Base-by-base conservation (phyloP, 1,140 invertebrate species). In the Bilobella aurantiaca region DNA sequence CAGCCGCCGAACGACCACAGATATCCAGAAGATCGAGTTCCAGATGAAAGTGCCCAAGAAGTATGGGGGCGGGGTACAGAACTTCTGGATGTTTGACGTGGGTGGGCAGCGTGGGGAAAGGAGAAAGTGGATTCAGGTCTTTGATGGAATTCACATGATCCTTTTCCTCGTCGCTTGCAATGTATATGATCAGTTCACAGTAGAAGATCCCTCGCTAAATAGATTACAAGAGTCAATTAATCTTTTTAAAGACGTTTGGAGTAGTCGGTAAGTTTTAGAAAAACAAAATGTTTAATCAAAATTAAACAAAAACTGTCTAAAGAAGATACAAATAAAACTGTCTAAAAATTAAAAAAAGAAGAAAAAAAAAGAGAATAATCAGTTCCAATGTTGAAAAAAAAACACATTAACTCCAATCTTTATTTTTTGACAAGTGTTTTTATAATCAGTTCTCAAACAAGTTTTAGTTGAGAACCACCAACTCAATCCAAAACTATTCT, bases 51-150 rank as follows among this genome's bases (percentile, higher is more conserved):
- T 87, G 14, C 85, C 85, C 3, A 83, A 81, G 74, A 80, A 81
- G 58, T 83, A 85, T 78, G 85, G 85, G 1, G 84, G 84, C 12
- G 84, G 84, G 1, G 75, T 77, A 21, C 85, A 86, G 69, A 79
- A 82, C 25, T 88, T 89, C 75, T 86, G 84, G 80, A 87, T 88
- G 86, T 88, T 85, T 70, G 87, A 89, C 72, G 87, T 88, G 1
- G 87, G 87, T 0, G 90, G 90, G 0, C 90, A 93, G 77, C 78
- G 87, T 66, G 89, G 89, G 14, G 87, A 91, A 75, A 77, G 89
- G 28, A 86, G 86, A 71, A 90, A 90, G 75, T 91, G 89, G 89
- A 90, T 89, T 67, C 86, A 88, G 81, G 86, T 88, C 1, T 91
- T 91, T 74, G 88, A 89, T 75, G 87, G 86, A 23, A 88, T 90